Percentiles rank a stretch among this genome's conserved stretches.
phyloP scores from a whole-genome alignment of 2,888 invertebrate genomes.

The Drosophila longiperda region DNA sequence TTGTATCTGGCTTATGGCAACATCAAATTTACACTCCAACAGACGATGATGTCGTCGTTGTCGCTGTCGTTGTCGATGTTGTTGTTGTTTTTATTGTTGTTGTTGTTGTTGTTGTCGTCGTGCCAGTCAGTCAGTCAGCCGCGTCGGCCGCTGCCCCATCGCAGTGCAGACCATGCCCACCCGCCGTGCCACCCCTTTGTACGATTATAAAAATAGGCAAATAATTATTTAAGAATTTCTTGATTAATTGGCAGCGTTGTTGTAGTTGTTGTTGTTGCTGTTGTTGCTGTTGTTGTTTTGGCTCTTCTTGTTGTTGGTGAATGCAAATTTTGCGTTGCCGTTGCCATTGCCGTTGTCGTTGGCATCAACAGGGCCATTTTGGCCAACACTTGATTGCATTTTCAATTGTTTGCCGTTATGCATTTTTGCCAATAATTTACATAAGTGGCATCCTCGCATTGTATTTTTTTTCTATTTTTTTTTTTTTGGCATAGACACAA shows the following conservation, averaged over 20 bases:
- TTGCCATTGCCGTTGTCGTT: slow-evolving; percentile 22
- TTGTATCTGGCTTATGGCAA: slow-evolving; percentile 60
- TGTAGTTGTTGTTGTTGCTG: slow-evolving; percentile 47
- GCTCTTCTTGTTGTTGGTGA: slow-evolving; percentile 38
- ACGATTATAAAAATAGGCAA: slow-evolving; percentile 82
- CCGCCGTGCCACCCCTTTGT: slow-evolving; percentile 30
- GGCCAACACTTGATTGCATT: slow-evolving; percentile 82
- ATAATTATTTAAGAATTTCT: slow-evolving; percentile 84
- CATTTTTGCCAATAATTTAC: slow-evolving; percentile 80
- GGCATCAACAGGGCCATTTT: slow-evolving; percentile 63
- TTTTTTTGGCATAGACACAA: slow-evolving; percentile 40
- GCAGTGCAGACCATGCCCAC: slow-evolving; percentile 13
- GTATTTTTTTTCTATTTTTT: slow-evolving; percentile 6
- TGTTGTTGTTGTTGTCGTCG: slow-evolving; percentile 52
- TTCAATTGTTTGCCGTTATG: slow-evolving; percentile 82
- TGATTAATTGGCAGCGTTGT: slow-evolving; percentile 83
- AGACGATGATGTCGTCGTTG: slow-evolving; percentile 56
- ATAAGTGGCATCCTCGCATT: slow-evolving; percentile 62
- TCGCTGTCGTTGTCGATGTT: slow-evolving; percentile 10
- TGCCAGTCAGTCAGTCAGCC: slow-evolving; percentile 77
- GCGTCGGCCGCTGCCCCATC: slow-evolving; percentile 68
- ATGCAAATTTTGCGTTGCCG: slow-evolving; percentile 61
- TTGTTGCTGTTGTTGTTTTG: slow-evolving; percentile 32
- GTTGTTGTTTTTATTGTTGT: slow-evolving; percentile 2
- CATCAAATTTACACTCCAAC: slow-evolving; percentile 76